Evolutionary conservation across 2,113 vertebrate species (phyloP).

Genomic region (Isurus oxyrinchus): DNA sequence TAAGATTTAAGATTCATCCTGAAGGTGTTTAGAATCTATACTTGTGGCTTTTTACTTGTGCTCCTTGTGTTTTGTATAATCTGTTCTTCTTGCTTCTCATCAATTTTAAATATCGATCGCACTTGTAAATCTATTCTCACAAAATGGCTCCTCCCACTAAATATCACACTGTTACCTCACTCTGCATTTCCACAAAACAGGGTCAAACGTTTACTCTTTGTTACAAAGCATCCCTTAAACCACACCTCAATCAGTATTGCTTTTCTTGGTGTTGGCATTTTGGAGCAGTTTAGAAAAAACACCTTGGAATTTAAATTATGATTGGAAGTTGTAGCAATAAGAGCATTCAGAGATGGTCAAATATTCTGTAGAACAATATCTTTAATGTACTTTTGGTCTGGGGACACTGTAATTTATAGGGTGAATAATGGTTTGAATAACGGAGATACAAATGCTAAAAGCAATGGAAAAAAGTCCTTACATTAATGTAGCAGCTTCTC

Average conservation of each 20-base stretch:
- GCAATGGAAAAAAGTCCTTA: not conserved
- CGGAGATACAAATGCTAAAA: not conserved
- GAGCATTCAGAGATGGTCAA: not conserved
- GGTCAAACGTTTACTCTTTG: not conserved
- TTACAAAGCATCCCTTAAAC: not conserved
- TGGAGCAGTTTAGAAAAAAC: not conserved
- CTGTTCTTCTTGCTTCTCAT: not conserved
- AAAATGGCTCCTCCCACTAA: not conserved
- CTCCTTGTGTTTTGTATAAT: not conserved
- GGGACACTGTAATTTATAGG: not conserved
- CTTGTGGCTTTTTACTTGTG: not conserved
- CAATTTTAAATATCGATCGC: not conserved
- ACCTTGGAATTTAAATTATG: not conserved
- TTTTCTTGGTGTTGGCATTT: not conserved
- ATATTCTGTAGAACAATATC: not conserved
- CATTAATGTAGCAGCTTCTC: not conserved
- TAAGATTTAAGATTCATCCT: not conserved
- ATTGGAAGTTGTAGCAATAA: too few relatives aligned
- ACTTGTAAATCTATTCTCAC: not conserved
- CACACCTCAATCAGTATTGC: not conserved
- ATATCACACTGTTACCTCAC: not conserved
- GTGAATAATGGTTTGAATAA: not conserved
- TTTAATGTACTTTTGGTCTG: not conserved
- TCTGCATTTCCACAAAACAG: not conserved
- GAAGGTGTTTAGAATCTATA: not conserved